phyloP scores from a whole-genome alignment of 1,140 invertebrate species.

The Macrocentrus cingulum region DNA sequence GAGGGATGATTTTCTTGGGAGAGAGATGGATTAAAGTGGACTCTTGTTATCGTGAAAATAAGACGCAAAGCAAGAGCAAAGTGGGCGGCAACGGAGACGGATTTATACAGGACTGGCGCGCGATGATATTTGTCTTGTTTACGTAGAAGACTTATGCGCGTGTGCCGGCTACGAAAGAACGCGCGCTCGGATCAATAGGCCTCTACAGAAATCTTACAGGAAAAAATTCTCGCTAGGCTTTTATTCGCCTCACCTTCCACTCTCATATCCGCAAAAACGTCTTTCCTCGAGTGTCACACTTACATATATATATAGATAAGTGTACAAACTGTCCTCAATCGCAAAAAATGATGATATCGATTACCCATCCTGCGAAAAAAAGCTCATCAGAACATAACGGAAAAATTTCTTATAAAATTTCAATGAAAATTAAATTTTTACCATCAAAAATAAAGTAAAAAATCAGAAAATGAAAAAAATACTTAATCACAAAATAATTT shows the following conservation, averaged over 20 bases:
- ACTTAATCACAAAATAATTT: too few relatives aligned
- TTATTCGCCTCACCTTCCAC: too few relatives aligned
- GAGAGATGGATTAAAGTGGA: slow-evolving; percentile 5
- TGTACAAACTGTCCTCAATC: too few relatives aligned
- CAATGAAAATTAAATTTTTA: too few relatives aligned
- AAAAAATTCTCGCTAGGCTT: slow-evolving; percentile 12
- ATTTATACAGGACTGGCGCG: slow-evolving; percentile 52
- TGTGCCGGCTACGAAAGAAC: slow-evolving; percentile 53
- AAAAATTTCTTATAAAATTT: too few relatives aligned
- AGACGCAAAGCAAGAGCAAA: neutral
- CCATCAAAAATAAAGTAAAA: too few relatives aligned
- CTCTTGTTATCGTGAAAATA: slow-evolving; percentile 11
- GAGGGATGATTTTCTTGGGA: too few relatives aligned
- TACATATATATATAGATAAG: neutral
- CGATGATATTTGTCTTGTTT: slow-evolving; percentile 60
- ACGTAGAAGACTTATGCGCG: slow-evolving; percentile 56
- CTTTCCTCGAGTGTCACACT: neutral
- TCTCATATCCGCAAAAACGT: too few relatives aligned
- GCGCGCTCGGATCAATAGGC: slow-evolving; percentile 56
- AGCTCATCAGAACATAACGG: too few relatives aligned
- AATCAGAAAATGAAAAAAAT: too few relatives aligned
- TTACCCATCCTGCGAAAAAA: too few relatives aligned
- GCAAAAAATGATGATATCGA: too few relatives aligned
- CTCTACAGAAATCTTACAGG: slow-evolving; percentile 51
- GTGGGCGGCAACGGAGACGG: slow-evolving; percentile 32